These are phyloP conservation scores for Typhlichthys eigenmanni DNA, from an alignment of 2,797 vertebrate genomes.

Conservation along the genomic window DNA sequence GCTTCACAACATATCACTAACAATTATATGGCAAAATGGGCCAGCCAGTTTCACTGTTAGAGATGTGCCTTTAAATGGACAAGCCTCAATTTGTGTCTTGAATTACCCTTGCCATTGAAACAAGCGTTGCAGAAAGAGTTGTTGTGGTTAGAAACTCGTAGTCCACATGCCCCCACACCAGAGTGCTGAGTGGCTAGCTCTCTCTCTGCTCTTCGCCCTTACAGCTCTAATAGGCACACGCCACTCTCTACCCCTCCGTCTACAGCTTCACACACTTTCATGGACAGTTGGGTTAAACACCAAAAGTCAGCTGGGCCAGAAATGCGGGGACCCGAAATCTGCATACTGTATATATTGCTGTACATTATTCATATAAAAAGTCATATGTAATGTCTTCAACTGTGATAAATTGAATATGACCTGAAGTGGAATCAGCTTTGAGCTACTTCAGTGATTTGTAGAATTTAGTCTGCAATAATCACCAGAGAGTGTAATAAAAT, in stretches of 20 bases:
- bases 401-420: neutral
- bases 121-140: too few relatives aligned
- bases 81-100: too few relatives aligned
- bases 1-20: slow-evolving; percentile 32
- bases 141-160: too few relatives aligned
- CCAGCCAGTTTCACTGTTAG: neutral
- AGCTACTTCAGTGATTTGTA: slow-evolving; percentile 24
- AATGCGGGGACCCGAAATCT: neutral
- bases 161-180: too few relatives aligned
- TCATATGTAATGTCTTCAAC: neutral
- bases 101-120: too few relatives aligned
- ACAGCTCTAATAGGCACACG: too few relatives aligned
- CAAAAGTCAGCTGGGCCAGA: too few relatives aligned
- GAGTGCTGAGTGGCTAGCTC: too few relatives aligned
- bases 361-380: neutral
- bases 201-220: too few relatives aligned
- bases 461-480: slow-evolving; percentile 9
- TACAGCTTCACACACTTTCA: too few relatives aligned
- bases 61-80: neutral
- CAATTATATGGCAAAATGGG: slow-evolving; percentile 26
- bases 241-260: too few relatives aligned
- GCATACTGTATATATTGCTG: neutral
- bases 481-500: slow-evolving; percentile 26
- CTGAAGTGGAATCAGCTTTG: slow-evolving; percentile 8
- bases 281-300: too few relatives aligned